phyloP scores from a whole-genome alignment of 2,888 invertebrate species.

The Phasia obesa region DNA sequence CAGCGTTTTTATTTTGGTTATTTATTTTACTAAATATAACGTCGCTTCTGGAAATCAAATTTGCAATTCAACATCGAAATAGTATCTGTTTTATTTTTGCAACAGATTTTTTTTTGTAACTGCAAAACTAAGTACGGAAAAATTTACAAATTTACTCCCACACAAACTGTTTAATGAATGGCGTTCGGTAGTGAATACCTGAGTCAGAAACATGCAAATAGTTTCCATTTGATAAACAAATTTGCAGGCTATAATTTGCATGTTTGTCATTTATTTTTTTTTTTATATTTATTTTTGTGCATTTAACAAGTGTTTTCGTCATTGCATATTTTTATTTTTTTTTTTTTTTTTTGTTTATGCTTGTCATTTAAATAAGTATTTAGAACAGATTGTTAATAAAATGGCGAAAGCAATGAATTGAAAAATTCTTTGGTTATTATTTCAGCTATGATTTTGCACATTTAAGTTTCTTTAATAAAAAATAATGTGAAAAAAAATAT shows the following conservation, averaged over 20 bases:
- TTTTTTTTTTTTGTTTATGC: not conserved
- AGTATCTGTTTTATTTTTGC: too few species aligned
- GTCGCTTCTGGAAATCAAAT: not conserved
- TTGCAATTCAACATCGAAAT: not conserved
- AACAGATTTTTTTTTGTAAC: not conserved
- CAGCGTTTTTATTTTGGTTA: not conserved
- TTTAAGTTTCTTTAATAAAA: too few species aligned
- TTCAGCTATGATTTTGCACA: too few species aligned
- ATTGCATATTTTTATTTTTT: not conserved
- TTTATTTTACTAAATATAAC: slow-evolving; percentile 11
- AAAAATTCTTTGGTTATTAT: too few species aligned
- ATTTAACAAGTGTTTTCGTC: not conserved
- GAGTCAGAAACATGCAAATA: too few species aligned
- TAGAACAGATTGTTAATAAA: too few species aligned
- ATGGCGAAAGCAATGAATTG: too few species aligned
- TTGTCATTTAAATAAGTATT: slow-evolving; percentile 20
- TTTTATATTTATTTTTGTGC: not conserved
- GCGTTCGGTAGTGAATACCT: too few species aligned
- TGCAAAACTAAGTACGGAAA: slow-evolving; percentile 7
- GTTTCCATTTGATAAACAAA: not conserved
- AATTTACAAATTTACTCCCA: not conserved
- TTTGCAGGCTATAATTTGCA: slow-evolving; percentile 43
- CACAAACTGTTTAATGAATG: not conserved
- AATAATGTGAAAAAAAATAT: too few species aligned
- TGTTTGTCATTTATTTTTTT: slow-evolving; percentile 47